phyloP scores from a whole-genome alignment of 1,140 invertebrate genomes.

The Danaus plexippus region DNA sequence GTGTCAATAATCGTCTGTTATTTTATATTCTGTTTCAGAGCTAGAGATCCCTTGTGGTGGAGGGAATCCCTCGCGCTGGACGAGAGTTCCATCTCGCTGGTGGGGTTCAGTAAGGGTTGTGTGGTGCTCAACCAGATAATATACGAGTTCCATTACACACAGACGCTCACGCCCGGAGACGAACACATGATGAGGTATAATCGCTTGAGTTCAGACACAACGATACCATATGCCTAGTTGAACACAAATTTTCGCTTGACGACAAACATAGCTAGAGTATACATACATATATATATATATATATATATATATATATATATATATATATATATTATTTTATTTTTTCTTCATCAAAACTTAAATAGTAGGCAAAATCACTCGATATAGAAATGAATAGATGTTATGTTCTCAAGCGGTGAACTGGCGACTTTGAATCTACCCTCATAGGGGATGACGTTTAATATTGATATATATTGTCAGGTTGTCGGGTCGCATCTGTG shows the following conservation, averaged over 20 bases:
- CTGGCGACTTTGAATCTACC: no score
- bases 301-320: not conserved
- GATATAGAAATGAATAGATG: no score
- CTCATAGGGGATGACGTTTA: no score
- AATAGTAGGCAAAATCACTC: no score
- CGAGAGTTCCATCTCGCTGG: slow-evolving; percentile 72
- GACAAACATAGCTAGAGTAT: no score
- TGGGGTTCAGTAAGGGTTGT: slow-evolving; percentile 94
- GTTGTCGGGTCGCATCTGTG: slow-evolving; percentile 75
- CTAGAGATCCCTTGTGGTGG: slow-evolving; percentile 55
- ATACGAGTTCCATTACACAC: slow-evolving; percentile 84
- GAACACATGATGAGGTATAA: slow-evolving; percentile 68
- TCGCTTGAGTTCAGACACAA: not conserved
- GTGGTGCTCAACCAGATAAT: slow-evolving; percentile 92
- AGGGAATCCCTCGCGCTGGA: slow-evolving; percentile 60
- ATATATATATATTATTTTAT: not conserved
- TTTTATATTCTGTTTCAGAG: slow-evolving; percentile 19
- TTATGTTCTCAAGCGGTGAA: no score
- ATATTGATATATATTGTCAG: slow-evolving; percentile 18
- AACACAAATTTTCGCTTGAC: no score
- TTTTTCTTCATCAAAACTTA: not conserved
- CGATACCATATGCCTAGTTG: not conserved
- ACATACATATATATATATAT: not conserved
- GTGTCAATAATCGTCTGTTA: slow-evolving; percentile 2
- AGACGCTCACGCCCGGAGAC: slow-evolving; percentile 76